These are phyloP conservation scores for Sardina pilchardus DNA, from an alignment of 2,113 vertebrate species.

Conservation along the genomic window DNA sequence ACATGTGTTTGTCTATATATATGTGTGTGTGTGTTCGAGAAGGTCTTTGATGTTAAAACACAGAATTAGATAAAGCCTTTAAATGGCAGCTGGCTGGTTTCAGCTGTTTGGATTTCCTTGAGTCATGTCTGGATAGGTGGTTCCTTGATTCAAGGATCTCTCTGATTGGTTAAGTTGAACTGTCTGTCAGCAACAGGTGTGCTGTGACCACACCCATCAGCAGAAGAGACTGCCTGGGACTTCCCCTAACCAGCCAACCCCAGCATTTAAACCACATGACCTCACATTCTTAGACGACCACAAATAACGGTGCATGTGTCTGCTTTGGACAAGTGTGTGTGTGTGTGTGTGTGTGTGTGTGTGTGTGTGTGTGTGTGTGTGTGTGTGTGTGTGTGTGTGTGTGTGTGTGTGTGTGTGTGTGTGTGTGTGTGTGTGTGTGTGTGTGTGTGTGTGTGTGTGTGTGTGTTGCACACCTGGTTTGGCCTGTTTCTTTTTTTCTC, in stretches of 20 bases:
- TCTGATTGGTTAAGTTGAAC: constrained; percentile 16
- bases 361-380: not conserved
- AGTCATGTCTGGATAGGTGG: constrained; percentile 5
- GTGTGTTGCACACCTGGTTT: not conserved
- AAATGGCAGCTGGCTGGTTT: not conserved
- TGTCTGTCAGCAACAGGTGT: constrained; percentile 17
- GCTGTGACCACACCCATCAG: constrained; percentile 2
- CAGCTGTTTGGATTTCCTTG: constrained; percentile 21
- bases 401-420: not conserved
- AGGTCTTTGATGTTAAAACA: constrained; percentile 3
- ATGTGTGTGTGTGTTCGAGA: not conserved
- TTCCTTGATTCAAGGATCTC: not conserved
- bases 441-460: not conserved
- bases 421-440: no score
- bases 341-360: not conserved
- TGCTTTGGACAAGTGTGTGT: not conserved
- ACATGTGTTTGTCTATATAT: not conserved
- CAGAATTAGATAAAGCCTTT: not conserved
- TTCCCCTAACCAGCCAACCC: constrained; percentile 23
- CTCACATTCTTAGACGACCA: constrained; percentile 36
- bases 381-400: not conserved
- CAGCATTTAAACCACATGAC: not conserved
- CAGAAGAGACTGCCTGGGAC: constrained; percentile 2
- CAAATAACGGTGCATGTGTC: not conserved
- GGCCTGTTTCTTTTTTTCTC: not conserved